Percentiles rank a stretch among this genome's conserved stretches.
Conservation (phyloP, 2,113 vertebrate species). For the Alaudala cheleensis region DNA sequence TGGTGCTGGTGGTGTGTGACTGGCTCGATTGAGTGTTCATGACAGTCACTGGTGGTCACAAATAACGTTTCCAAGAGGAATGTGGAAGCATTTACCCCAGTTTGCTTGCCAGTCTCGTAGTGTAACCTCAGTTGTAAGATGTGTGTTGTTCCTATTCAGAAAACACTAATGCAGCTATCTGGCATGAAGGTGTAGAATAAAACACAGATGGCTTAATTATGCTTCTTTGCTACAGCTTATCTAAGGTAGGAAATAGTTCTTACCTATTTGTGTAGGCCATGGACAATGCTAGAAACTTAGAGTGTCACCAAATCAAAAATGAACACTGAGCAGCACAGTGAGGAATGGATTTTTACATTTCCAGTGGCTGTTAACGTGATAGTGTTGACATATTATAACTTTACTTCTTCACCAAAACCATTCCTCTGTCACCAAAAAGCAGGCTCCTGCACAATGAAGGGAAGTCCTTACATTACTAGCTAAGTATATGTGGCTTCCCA, state of each 20-base stretch:
- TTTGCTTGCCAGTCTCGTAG: background rate
- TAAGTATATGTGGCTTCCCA: background rate
- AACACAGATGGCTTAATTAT: background rate
- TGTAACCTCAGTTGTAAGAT: background rate
- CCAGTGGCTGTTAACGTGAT: background rate
- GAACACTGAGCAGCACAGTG: background rate
- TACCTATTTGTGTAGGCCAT: background rate
- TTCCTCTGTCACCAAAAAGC: background rate
- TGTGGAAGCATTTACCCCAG: background rate
- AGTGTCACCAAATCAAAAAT: background rate
- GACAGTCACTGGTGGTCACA: background rate
- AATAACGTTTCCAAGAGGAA: background rate
- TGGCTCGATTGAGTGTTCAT: rapidly evolving
- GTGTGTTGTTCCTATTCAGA: background rate
- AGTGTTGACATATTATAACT: background rate
- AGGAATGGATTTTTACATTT: background rate
- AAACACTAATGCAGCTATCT: background rate
- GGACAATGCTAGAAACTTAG: background rate
- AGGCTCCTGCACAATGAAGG: background rate
- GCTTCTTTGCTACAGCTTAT: background rate
- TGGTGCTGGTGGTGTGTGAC: background rate
- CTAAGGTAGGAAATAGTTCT: background rate
- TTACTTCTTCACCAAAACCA: background rate
- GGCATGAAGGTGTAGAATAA: background rate
- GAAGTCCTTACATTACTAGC: background rate